A percentile compares a stretch with the other conserved stretches of the same genome.
phyloP scores from a whole-genome alignment of 2,113 vertebrate species.

The Gasterosteus aculeatus region DNA sequence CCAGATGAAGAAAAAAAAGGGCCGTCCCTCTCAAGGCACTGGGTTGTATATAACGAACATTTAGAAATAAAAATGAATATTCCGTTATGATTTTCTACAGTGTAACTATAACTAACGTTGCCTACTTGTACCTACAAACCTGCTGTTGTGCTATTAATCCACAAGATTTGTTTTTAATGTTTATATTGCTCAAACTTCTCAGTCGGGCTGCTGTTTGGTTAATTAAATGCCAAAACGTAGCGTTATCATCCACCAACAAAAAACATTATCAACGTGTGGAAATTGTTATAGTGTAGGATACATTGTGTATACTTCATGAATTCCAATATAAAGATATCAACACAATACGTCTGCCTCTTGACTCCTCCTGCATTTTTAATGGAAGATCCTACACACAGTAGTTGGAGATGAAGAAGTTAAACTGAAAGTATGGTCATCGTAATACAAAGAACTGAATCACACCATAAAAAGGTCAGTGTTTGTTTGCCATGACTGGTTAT shows the following conservation, averaged over 20 bases:
- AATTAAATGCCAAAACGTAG: slow-evolving; percentile 89
- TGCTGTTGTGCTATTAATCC: slow-evolving; percentile 83
- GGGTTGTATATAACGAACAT: slow-evolving; percentile 91
- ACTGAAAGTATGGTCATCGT: background rate
- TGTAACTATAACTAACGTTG: slow-evolving; percentile 89
- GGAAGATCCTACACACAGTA: background rate
- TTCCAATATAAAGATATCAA: slow-evolving; percentile 90
- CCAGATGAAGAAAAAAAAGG: slow-evolving; percentile 43
- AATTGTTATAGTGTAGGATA: slow-evolving; percentile 92
- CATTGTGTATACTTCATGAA: slow-evolving; percentile 93
- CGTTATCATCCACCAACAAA: slow-evolving; percentile 81
- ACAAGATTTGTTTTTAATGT: slow-evolving; percentile 62
- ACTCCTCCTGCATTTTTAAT: background rate
- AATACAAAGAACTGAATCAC: background rate
- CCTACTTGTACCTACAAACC: slow-evolving; percentile 81
- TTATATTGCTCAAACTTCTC: slow-evolving; percentile 75
- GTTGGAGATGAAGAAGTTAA: background rate
- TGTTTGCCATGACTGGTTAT: too few species aligned
- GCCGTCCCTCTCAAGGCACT: slow-evolving; percentile 84
- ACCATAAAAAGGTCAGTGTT: background rate
- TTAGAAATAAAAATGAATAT: slow-evolving; percentile 54
- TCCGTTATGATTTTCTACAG: slow-evolving; percentile 86
- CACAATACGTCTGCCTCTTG: slow-evolving; percentile 32
- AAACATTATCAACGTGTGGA: slow-evolving; percentile 87
- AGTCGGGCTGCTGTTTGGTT: slow-evolving; percentile 88